phyloP scores from a whole-genome alignment of 1,140 invertebrate species.

The Scylla paramamosain region DNA sequence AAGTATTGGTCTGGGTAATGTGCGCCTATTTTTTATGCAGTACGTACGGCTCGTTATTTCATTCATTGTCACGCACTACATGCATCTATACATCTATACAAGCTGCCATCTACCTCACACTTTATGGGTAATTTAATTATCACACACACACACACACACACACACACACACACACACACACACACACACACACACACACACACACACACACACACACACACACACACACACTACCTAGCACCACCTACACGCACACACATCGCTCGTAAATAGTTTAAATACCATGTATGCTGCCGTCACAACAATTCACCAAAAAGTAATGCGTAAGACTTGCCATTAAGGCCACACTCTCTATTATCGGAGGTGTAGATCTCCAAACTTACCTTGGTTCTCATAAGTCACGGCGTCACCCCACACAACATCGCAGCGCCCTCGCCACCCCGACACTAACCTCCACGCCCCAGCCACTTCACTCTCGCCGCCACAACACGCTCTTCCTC shows the following conservation, averaged over 20 bases:
- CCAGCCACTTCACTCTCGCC: neutral
- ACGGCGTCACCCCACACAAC: neutral
- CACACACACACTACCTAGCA: neutral
- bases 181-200: slow-evolving; percentile 48
- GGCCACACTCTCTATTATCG: neutral
- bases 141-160: neutral
- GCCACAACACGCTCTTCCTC: neutral
- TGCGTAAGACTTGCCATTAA: neutral
- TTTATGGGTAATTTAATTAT: too few relatives aligned
- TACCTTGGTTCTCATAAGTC: neutral
- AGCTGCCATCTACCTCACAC: too few relatives aligned
- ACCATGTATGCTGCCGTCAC: neutral
- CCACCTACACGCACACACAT: neutral
- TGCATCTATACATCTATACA: too few relatives aligned
- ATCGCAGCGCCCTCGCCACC: neutral
- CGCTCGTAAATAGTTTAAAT: neutral
- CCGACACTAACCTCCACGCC: neutral
- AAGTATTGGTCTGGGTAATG: too few relatives aligned
- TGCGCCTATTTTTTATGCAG: too few relatives aligned
- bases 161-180: slow-evolving; percentile 45
- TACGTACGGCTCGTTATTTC: too few relatives aligned
- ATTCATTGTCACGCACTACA: too few relatives aligned
- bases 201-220: slow-evolving; percentile 48
- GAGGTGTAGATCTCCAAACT: neutral
- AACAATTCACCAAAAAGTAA: neutral